Evolutionary conservation across 2,888 invertebrate species (phyloP), one percentile per base, ranked within the genome.

Genomic region (Torymus aiolomorphi): DNA sequence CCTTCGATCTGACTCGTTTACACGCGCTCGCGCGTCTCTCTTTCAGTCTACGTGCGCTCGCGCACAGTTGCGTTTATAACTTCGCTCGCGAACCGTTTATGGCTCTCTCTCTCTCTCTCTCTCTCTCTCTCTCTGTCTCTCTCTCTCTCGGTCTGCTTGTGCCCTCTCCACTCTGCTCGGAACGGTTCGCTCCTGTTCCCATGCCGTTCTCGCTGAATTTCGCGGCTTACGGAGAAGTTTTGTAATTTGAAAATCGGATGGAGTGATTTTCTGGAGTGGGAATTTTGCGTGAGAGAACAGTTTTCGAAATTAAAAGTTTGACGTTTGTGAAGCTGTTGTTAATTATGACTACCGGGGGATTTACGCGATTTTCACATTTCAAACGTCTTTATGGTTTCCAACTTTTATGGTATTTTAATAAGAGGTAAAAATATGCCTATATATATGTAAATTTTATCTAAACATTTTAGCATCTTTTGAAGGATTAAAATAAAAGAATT

Each of bases 21-120:
- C 70, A 76, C 70, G 76, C 70, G 56, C 52, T n/a, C 56, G 65
- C 14, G 11, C 42, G 31, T 42, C 24, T 51, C 72, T 62, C 61
- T 51, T 54, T 62, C 52, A 54, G 12, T 14, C 49, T n/a, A n/a
- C 18, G 0, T 14, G 65, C 8, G 69, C 65, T 49, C 20, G 0
- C 18, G 65, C 13, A 62, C 65, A 70, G 59, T 65, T 71, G 77
- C 71, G 65, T 77, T 77, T 77, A 77, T 77, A 71, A 77, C 77
- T 71, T 70, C 51, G 65, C 76, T 71, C 77, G 65, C 71, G 65
- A 57, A 63, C 57, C 71, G 59, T 71, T 71, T 77, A 71, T 65
- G 49, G 62, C 70, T 54, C n/a, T 66, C 51, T 67, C 67, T 67
- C 61, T 75, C 63, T 75, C 62, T 57, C 63, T 54, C 54, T n/a